Evolutionary conservation across 2,113 vertebrate species (phyloP).

Genomic region (Microcebus griseorufus): DNA sequence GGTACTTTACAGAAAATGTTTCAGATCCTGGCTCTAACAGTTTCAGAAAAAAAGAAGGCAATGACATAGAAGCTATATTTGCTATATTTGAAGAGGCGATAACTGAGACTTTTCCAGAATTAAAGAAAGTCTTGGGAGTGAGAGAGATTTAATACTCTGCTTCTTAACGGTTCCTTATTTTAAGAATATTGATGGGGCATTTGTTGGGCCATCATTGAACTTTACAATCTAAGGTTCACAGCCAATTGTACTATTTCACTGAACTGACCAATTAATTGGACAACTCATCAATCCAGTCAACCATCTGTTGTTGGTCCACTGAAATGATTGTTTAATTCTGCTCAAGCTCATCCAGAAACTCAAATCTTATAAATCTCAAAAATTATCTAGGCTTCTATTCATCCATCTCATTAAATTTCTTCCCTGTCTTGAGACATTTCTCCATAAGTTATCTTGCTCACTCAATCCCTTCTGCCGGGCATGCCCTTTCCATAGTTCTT

Average conservation of each 20-base stretch:
- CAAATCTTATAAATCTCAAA: not conserved
- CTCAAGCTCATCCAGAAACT: not conserved
- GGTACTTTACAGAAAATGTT: not conserved
- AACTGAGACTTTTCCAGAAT: conserved; percentile 34
- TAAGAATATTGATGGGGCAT: conserved; percentile 39
- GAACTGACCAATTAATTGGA: conserved; percentile 49
- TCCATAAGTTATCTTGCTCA: not conserved
- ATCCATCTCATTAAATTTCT: not conserved
- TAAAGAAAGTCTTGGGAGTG: not conserved
- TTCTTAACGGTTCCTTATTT: conserved; percentile 41
- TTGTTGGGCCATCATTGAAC: conserved; percentile 10
- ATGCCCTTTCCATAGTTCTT: not conserved
- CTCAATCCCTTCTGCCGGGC: not conserved
- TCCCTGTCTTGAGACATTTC: not conserved
- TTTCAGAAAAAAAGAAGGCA: not conserved
- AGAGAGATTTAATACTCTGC: conserved; percentile 32
- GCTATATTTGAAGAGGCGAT: not conserved
- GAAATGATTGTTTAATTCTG: conserved; percentile 34
- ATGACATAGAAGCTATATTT: not conserved
- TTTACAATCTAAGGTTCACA: conserved; percentile 46
- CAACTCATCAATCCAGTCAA: conserved; percentile 50
- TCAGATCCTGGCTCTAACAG: not conserved
- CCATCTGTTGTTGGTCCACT: conserved; percentile 18
- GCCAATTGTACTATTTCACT: conserved; percentile 42
- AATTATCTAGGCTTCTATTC: not conserved